Conservation (phyloP, 2,888 invertebrate species). For the Plebejus anna region DNA sequence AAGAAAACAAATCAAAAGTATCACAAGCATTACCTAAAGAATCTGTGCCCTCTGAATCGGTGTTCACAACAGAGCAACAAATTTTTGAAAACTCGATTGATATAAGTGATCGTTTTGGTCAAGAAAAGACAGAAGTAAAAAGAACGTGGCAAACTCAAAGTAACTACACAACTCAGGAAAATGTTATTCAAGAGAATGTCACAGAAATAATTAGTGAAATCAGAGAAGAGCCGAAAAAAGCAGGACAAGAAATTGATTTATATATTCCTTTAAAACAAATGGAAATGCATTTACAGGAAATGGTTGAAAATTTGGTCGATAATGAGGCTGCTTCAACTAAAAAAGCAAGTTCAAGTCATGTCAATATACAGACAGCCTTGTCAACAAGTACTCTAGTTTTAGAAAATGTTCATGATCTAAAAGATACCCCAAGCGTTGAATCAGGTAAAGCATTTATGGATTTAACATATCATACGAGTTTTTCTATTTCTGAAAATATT, state of each 20-base stretch:
- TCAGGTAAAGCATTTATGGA: constrained; percentile 47
- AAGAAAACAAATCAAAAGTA: constrained; percentile 43
- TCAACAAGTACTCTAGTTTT: constrained; percentile 47
- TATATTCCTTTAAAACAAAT: constrained; percentile 53
- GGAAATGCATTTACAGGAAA: constrained; percentile 50
- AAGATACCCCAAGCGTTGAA: constrained; percentile 42
- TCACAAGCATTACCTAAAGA: constrained; percentile 50
- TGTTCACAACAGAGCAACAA: constrained; percentile 50
- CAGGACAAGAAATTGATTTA: constrained; percentile 48
- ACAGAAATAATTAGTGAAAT: constrained; percentile 41
- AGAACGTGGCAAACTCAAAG: constrained; percentile 52
- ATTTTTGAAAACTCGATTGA: constrained; percentile 50
- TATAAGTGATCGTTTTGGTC: constrained; percentile 41
- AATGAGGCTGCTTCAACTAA: constrained; percentile 43
- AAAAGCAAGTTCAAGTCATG: constrained; percentile 49
- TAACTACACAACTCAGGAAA: constrained; percentile 55
- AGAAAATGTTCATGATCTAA: constrained; percentile 50
- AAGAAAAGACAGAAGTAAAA: constrained; percentile 42
- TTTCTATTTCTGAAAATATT: constrained; percentile 51
- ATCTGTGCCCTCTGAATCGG: constrained; percentile 45
- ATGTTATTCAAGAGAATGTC: constrained; percentile 47
- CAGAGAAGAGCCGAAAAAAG: constrained; percentile 41
- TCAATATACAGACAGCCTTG: constrained; percentile 50
- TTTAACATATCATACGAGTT: constrained; percentile 54
- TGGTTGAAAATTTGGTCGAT: constrained; percentile 43